Evolutionary conservation across 1,140 invertebrate genomes (phyloP).

Genomic region (Gonatopus flavifemur): DNA sequence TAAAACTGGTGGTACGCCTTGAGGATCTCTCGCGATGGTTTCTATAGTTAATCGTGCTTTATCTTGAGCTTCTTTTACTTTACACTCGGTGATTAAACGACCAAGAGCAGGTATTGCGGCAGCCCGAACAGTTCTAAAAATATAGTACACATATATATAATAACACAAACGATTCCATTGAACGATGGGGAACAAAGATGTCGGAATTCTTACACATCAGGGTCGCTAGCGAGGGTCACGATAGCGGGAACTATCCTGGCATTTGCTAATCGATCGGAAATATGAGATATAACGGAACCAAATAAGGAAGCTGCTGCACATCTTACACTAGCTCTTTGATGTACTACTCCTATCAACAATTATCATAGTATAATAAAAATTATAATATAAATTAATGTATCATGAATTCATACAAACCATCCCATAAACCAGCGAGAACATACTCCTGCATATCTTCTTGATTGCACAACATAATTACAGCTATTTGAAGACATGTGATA

Average conservation of each 20-base stretch:
- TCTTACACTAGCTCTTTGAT: conserved; percentile 65
- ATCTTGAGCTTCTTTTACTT: conserved; percentile 64
- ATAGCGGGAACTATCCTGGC: conserved; percentile 69
- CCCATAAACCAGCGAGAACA: conserved; percentile 69
- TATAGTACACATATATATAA: conserved; percentile 9
- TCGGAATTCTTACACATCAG: conserved; percentile 63
- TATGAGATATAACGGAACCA: conserved; percentile 60
- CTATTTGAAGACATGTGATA: conserved; percentile 58
- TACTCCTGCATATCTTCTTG: conserved; percentile 61
- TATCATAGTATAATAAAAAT: conserved; percentile 1
- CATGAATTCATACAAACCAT: conserved; percentile 53
- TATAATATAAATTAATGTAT: conserved; percentile 1
- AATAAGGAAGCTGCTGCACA: conserved; percentile 64
- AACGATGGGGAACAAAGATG: neutral
- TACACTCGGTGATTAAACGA: conserved; percentile 65
- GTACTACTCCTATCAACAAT: conserved; percentile 62
- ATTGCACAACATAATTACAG: conserved; percentile 61
- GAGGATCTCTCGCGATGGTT: conserved; percentile 57
- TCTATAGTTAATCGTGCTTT: conserved; percentile 74
- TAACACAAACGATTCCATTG: neutral
- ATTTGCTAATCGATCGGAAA: conserved; percentile 63
- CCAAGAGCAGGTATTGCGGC: conserved; percentile 69
- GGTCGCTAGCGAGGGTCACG: conserved; percentile 71
- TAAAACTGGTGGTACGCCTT: conserved; percentile 47
- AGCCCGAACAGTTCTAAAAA: conserved; percentile 63